Evolutionary conservation across 2,113 vertebrate species (phyloP).

Genomic region (Lycaon pictus): DNA sequence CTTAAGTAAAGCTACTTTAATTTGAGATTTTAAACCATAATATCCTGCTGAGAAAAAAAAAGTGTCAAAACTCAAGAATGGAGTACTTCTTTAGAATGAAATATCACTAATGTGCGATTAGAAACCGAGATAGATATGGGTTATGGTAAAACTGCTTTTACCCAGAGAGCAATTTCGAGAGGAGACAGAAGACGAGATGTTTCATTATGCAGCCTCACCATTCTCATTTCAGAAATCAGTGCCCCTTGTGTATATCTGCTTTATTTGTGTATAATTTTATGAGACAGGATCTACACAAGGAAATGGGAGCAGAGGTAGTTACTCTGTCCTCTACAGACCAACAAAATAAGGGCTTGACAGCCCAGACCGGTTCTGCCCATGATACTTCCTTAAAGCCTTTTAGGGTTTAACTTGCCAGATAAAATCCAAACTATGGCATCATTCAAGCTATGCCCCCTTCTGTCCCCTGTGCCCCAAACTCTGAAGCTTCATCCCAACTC

Average conservation of each 20-base stretch:
- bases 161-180: slow-evolving; percentile 39
- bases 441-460: not conserved
- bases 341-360: slow-evolving; percentile 16
- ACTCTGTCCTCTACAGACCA: not conserved
- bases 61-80: not conserved
- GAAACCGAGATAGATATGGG: not conserved
- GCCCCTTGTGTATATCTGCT: too few species aligned
- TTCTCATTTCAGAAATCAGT: not conserved
- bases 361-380: not conserved
- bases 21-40: slow-evolving; percentile 38
- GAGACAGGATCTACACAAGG: not conserved
- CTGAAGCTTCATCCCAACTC: not conserved
- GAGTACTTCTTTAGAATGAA: slow-evolving; percentile 30
- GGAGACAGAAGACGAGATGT: not conserved
- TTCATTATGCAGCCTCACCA: not conserved
- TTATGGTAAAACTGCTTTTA: slow-evolving; percentile 22
- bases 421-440: not conserved
- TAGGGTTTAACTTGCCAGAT: not conserved
- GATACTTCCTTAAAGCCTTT: not conserved
- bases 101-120: not conserved
- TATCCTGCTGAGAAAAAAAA: not conserved
- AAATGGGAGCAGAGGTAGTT: not conserved
- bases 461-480: fast-evolving
- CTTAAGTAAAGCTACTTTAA: slow-evolving; percentile 42
- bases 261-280: not conserved